Evolutionary conservation across 53 echinoderm and acorn worm genomes (phyloP), one percentile per base, ranked within the genome.

Genomic region (Patiria pectinifera): DNA sequence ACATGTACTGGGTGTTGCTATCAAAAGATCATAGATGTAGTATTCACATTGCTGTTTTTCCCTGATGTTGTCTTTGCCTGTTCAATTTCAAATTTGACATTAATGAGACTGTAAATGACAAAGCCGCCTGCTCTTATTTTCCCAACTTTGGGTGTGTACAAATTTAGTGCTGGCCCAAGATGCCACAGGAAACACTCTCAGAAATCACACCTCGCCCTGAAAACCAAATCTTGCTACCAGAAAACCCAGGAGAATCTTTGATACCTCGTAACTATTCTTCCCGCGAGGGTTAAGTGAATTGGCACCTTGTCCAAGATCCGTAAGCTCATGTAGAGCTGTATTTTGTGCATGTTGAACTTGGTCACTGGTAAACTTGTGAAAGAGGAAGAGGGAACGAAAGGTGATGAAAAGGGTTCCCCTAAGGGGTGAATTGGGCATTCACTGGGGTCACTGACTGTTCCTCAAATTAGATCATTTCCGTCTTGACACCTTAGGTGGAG

Each of bases 401-500:
- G 66, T 66, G 66, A 16, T 66, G 66, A 66, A 14, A 66, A 66
- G 15, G 66, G 8, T 5, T 53, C 15, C 14, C 66, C 66, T 66
- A 11, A 18, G 19, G 66, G 66, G 66, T 18, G 19, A 79, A 15
- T 46, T 46, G 16, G 19, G 47, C 46, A 45, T 14, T 79, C 48
- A 47, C 47, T 11, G 46, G 90, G 79, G 90, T 90, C 81, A 81
- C 7, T 90, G 90, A 90, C 80, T 66, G 80, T 16, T 58, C 47
- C 43, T 13, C 24, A 24, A 76, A 87, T 87, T 76, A 87, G 77
- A 23, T 87, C 26, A 10, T 62, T 90, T 90, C 90, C 90, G 66
- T 46, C 90, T 81, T 81, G 90, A 90, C 90, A 90, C 90, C 90
- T 90, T 11, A 8, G 44, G 81, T 90, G 90, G 66, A 69, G 90